Conservation (phyloP, 2,888 invertebrate genomes). For the Ormyrus labotus region DNA sequence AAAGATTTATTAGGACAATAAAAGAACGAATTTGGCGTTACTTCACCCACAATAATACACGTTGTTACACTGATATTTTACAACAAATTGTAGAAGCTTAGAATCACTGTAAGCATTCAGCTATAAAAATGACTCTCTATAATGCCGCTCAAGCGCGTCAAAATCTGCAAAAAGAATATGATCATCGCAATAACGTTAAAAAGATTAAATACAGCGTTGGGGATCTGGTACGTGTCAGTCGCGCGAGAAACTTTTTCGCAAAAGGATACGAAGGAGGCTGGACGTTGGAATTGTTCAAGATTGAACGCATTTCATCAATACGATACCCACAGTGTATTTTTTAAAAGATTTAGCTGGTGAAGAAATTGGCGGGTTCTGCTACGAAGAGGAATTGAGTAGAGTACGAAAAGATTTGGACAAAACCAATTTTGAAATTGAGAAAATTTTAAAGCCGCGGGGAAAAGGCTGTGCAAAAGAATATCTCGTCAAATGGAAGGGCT, state of each 20-base stretch:
- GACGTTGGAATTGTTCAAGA: conserved; percentile 21
- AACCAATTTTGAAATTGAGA: background rate
- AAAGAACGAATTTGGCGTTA: conserved; percentile 55
- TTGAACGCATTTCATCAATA: background rate
- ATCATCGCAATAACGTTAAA: background rate
- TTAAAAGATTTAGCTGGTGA: too few species aligned
- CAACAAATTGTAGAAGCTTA: conserved; percentile 56
- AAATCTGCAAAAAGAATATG: background rate
- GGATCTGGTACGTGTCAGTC: background rate
- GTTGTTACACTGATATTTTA: too few species aligned
- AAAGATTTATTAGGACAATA: too few species aligned
- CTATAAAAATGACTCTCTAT: conserved; percentile 34
- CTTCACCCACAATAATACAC: conserved; percentile 56
- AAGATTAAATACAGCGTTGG: conserved; percentile 25
- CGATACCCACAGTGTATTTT: background rate
- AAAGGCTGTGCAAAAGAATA: background rate
- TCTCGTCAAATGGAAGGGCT: background rate
- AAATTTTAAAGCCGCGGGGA: background rate
- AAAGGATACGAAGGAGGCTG: conserved; percentile 28
- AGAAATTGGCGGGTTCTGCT: background rate
- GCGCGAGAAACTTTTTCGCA: background rate
- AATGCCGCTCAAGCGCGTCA: conserved; percentile 29
- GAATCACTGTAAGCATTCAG: conserved; percentile 56
- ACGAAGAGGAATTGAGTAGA: background rate
- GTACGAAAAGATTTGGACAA: background rate